A percentile compares a stretch with the other conserved stretches of the same genome.
phyloP scores from a whole-genome alignment of 2,113 vertebrate genomes.

The Cololabis saira region DNA sequence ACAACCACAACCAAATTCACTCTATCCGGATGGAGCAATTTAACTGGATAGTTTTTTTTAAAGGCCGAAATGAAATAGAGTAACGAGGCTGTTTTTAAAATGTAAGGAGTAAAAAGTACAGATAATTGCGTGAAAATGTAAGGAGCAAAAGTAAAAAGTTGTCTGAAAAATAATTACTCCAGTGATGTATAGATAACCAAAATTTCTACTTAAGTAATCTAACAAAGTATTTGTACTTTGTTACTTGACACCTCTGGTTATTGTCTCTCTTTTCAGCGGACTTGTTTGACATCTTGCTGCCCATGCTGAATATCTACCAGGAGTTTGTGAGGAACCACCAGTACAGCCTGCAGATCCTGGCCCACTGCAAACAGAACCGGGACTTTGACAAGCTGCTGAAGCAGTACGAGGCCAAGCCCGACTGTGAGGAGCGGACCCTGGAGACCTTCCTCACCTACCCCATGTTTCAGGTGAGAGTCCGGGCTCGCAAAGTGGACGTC shows the following conservation, averaged over 20 bases:
- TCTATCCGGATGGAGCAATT: too few relatives aligned
- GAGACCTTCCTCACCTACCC: conserved; percentile 99
- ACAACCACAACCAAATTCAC: too few relatives aligned
- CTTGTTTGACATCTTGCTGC: conserved; percentile 97
- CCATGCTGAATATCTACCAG: conserved; percentile 99
- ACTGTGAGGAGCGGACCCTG: conserved; percentile 96
- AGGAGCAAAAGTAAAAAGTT: too few relatives aligned
- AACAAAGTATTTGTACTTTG: too few relatives aligned
- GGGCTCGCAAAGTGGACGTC: background rate
- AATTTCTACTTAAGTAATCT: too few relatives aligned
- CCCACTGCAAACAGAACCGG: conserved; percentile 98
- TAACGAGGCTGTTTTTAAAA: too few relatives aligned
- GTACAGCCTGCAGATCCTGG: conserved; percentile 98
- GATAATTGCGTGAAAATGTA: too few relatives aligned
- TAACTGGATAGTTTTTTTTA: too few relatives aligned
- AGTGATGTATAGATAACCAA: too few relatives aligned
- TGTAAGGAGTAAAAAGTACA: too few relatives aligned
- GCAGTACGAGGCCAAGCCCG: conserved; percentile 96
- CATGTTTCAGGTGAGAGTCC: conserved; percentile 87
- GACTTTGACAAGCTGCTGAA: conserved; percentile 98
- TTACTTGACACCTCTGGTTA: background rate
- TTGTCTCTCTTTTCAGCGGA: conserved; percentile 83
- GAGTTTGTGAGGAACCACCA: conserved; percentile 98
- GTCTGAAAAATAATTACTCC: too few relatives aligned
- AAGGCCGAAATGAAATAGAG: too few relatives aligned